Evolutionary conservation across 2,113 vertebrate species (phyloP), one percentile per base, ranked within the genome.

Genomic region (Lepus europaeus): DNA sequence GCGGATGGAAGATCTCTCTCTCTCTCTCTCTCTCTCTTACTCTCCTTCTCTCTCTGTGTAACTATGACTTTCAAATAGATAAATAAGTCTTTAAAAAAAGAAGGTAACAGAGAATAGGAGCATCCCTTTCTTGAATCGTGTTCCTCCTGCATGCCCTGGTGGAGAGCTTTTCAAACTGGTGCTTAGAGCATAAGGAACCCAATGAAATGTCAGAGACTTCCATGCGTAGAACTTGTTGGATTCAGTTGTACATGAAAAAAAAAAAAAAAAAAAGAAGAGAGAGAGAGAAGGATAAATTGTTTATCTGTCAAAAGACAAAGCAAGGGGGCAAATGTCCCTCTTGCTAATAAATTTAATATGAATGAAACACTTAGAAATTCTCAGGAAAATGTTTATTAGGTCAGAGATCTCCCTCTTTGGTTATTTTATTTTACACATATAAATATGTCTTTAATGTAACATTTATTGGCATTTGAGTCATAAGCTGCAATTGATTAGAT

Each of bases 291-390:
- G 45, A 45, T 6, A 45, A 45, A 45, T 45, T 45, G 45, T n/a
- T 68, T 45, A 20, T 88, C 64, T 88, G n/a, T 29, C 33, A 36
- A 79, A 80, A 63, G 64, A 27, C 6, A 81, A 13, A 92, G n/a
- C 8, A 11, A 76, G 11, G 5, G 14, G 13, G 56, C 17, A 16
- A 5, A 14, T 59, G 56, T 19, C 13, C 3, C 29, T 23, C 20
- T 70, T 6, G 0, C 6, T 72, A 13, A 49, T 74, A 64, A 87
- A 87, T 13, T 95, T 45, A 72, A 51, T 25, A 69, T 74, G 33
- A 93, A 82, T n/a, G 29, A 86, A 88, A 77, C n/a, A 95, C 33
- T 72, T 56, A 86, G 13, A 93, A 77, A 49, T 86, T 49, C 49
- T 78, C 29, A 82, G 63, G 20, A 89, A 93, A 79, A 39, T 16